These are phyloP conservation scores for Drosophila baimaii DNA, from an alignment of 1,140 invertebrate species.

Conservation along the genomic window DNA sequence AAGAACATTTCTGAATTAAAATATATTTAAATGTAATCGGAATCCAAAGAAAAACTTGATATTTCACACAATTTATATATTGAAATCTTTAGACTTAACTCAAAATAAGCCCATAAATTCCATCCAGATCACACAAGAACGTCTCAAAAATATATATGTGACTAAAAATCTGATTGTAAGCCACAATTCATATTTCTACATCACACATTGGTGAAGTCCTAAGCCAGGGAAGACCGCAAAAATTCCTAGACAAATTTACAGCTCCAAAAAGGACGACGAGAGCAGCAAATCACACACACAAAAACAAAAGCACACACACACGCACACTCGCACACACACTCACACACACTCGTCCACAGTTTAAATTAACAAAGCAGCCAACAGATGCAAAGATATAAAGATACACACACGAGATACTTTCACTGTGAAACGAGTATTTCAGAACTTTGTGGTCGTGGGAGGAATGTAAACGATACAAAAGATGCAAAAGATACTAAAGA, in stretches of 20 bases:
- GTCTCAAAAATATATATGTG: background rate
- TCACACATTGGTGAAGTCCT: slow-evolving; percentile 18
- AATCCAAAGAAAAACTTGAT: too few relatives aligned
- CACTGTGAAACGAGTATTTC: slow-evolving; percentile 5
- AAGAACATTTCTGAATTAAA: background rate
- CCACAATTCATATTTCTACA: slow-evolving; percentile 32
- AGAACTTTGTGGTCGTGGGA: slow-evolving; percentile 5
- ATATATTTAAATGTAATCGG: too few relatives aligned
- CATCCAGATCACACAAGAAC: slow-evolving; percentile 17
- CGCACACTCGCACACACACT: slow-evolving; percentile 7
- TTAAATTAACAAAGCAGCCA: slow-evolving; percentile 58
- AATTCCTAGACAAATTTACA: slow-evolving; percentile 43
- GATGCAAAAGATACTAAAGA: slow-evolving; percentile 35
- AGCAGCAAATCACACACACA: too few relatives aligned
- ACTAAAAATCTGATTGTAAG: slow-evolving; percentile 23
- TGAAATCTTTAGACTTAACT: background rate
- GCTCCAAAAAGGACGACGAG: slow-evolving; percentile 24
- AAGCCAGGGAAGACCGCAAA: slow-evolving; percentile 23
- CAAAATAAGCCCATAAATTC: slow-evolving; percentile 21
- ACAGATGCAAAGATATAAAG: slow-evolving; percentile 57
- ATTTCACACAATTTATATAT: too few relatives aligned
- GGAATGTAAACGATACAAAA: slow-evolving; percentile 42
- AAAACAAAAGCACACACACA: slow-evolving; percentile 7
- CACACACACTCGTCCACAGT: slow-evolving; percentile 17
- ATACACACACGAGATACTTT: slow-evolving; percentile 37